Percentiles rank a stretch among this genome's conserved stretches.
Evolutionary conservation across 37 sponge, comb jelly and placozoan genomes (phyloP).

Genomic region (Geodia barretti): DNA sequence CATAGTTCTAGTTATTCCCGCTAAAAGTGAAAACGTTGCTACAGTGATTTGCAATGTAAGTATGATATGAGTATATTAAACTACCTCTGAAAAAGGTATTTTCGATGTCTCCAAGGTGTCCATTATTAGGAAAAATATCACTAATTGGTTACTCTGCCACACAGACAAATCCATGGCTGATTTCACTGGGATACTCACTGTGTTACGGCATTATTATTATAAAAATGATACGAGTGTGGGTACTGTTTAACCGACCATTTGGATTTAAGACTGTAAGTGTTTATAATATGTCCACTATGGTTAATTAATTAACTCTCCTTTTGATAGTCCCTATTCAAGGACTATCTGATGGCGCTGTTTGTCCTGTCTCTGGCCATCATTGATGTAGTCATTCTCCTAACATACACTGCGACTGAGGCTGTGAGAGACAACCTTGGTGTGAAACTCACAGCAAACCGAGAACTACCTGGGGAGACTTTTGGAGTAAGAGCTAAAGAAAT

Average conservation of each 20-base stretch:
- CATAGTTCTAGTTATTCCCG: conserved; percentile 12
- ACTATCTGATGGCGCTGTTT: conserved; percentile 30
- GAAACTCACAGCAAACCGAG: no score
- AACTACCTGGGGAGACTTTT: no score
- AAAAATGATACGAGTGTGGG: conserved; percentile 51
- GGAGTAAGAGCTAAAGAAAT: no score
- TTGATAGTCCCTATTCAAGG: conserved; percentile 22
- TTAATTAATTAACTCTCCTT: no score
- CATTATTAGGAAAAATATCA: no score
- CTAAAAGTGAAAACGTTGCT: neutral
- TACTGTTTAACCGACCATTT: conserved; percentile 47
- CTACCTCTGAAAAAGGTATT: no score
- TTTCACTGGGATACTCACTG: conserved; percentile 52
- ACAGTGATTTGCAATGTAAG: conserved; percentile 52
- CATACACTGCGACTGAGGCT: conserved; percentile 16
- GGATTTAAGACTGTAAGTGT: conserved; percentile 10
- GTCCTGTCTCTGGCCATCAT: conserved; percentile 32
- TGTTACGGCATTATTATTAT: conserved; percentile 52
- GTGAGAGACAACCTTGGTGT: no score
- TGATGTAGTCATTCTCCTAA: conserved; percentile 31
- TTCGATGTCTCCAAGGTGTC: no score
- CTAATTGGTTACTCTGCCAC: no score
- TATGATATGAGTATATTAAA: no score
- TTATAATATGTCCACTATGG: neutral
- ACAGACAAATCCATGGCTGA: conserved; percentile 41